Conservation (phyloP, 2,113 vertebrate species). For the Megaleporinus macrocephalus region DNA sequence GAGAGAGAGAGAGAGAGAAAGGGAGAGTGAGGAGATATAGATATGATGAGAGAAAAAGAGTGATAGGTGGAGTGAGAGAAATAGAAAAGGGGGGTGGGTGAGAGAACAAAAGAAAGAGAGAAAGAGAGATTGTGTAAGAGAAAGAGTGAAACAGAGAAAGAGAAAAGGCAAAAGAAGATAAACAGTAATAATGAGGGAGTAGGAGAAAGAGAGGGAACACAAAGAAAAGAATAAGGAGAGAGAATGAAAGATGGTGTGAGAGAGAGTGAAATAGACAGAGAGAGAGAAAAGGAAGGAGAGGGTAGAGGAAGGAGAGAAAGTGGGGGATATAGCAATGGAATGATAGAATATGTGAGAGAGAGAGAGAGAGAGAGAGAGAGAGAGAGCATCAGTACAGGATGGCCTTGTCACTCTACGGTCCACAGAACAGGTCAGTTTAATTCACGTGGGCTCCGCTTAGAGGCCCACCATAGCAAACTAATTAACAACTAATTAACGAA, state of each 20-base stretch:
- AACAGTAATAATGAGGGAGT: too few species aligned
- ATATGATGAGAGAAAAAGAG: neutral
- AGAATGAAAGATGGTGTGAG: too few species aligned
- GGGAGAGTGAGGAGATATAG: neutral
- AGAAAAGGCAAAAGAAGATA: too few species aligned
- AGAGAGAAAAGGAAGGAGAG: neutral
- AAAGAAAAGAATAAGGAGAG: too few species aligned
- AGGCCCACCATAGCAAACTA: conserved; percentile 27
- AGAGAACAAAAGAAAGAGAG: neutral
- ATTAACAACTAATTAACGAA: conserved; percentile 49
- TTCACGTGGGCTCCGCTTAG: neutral
- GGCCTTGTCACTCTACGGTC: neutral
- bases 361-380: neutral
- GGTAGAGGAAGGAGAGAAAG: neutral
- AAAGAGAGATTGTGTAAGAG: too few species aligned
- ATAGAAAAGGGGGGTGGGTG: neutral
- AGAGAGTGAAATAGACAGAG: too few species aligned
- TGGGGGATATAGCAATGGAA: neutral
- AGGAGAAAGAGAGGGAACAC: too few species aligned
- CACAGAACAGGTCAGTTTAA: conserved; percentile 5
- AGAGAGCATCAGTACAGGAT: neutral
- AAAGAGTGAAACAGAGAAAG: too few species aligned
- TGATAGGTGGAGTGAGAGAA: neutral
- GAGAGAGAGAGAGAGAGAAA: too few species aligned
- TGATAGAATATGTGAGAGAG: neutral